Evolutionary conservation across 1,140 invertebrate genomes (phyloP).

Genomic region (Adelges cooleyi): DNA sequence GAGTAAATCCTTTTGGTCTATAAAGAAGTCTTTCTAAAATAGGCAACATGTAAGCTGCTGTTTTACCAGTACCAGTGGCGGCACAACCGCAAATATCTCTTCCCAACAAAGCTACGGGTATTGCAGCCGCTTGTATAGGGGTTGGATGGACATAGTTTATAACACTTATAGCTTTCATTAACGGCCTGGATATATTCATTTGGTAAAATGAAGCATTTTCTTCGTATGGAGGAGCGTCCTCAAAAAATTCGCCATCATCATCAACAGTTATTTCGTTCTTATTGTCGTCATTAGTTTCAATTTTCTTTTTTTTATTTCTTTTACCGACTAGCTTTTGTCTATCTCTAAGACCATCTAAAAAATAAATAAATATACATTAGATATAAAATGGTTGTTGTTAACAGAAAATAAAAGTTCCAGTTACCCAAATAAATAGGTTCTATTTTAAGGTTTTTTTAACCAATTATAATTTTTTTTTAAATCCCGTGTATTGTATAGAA

Average conservation of each 20-base stretch:
- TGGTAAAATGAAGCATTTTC: constrained; percentile 70
- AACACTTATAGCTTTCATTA: constrained; percentile 63
- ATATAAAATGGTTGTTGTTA: neutral
- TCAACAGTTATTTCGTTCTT: constrained; percentile 36
- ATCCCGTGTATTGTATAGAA: no score
- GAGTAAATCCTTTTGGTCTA: constrained; percentile 47
- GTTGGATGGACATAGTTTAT: constrained; percentile 88
- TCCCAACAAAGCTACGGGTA: constrained; percentile 82
- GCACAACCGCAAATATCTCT: constrained; percentile 92
- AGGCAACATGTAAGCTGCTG: constrained; percentile 95
- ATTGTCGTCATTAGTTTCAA: constrained; percentile 37
- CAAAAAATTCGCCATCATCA: constrained; percentile 55
- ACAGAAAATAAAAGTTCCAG: neutral
- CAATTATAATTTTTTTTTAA: no score
- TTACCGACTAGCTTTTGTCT: constrained; percentile 39
- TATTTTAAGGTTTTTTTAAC: no score
- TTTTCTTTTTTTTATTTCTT: constrained; percentile 37
- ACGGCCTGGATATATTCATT: constrained; percentile 82
- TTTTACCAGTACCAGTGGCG: constrained; percentile 97
- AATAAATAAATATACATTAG: neutral
- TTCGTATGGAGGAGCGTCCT: constrained; percentile 59
- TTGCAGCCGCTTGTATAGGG: constrained; percentile 89
- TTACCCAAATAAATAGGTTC: no score
- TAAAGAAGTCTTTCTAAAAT: constrained; percentile 87
- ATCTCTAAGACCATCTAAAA: constrained; percentile 40